Evolutionary conservation across 1,140 invertebrate genomes (phyloP).

Genomic region (Temnothorax longispinosus): DNA sequence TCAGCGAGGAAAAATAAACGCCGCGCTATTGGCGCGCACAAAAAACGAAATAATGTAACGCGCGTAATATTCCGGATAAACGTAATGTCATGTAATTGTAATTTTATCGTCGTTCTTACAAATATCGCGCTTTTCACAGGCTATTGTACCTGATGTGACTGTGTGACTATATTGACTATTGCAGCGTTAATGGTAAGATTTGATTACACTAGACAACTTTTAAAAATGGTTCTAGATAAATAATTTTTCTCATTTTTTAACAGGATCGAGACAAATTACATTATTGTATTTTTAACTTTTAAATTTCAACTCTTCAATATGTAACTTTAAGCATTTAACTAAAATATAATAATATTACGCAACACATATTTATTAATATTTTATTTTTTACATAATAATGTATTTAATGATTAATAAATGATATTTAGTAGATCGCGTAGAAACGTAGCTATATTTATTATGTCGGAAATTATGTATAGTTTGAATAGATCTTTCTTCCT

Average conservation of each 20-base stretch:
- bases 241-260: neutral
- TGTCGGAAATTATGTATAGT: neutral
- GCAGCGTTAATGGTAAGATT: neutral
- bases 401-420: neutral
- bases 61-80: conserved; percentile 33
- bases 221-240: neutral
- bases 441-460: neutral
- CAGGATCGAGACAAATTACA: neutral
- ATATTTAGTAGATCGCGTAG: neutral
- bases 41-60: conserved; percentile 43
- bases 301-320: neutral
- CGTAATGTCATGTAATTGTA: conserved; percentile 6
- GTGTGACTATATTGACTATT: neutral
- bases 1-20: conserved; percentile 37
- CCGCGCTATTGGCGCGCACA: conserved; percentile 15
- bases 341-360: neutral
- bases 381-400: neutral
- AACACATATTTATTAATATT: conserved; percentile 9
- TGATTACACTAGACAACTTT: neutral
- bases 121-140: neutral
- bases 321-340: neutral
- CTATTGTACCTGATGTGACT: neutral
- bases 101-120: conserved; percentile 37
- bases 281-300: neutral
- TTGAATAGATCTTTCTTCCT: neutral